Percentiles rank a stretch among this genome's conserved stretches.
Evolutionary conservation across 2,797 vertebrate genomes (phyloP).

Genomic region (Triplophysa bombifrons): DNA sequence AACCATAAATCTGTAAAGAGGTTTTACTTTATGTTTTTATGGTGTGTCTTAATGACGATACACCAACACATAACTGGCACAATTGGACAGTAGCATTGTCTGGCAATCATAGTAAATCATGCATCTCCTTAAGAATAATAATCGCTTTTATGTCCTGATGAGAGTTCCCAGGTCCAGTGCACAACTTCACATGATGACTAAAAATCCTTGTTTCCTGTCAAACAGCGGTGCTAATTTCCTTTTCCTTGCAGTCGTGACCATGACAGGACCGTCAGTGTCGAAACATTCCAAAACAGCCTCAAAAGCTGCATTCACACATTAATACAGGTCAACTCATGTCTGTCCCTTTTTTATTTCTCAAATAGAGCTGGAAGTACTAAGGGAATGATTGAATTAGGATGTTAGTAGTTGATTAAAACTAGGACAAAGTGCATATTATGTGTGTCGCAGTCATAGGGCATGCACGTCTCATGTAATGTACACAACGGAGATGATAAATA

Average conservation of each 20-base stretch:
- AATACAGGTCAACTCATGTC: not conserved
- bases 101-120: not conserved
- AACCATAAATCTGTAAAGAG: not conserved
- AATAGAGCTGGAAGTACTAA: not conserved
- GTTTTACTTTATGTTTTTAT: too few species aligned
- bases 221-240: constrained; percentile 58
- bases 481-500: not conserved
- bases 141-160: not conserved
- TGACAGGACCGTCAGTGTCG: not conserved
- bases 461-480: too few species aligned
- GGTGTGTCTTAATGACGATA: too few species aligned
- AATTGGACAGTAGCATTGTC: not conserved
- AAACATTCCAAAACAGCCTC: constrained; percentile 3
- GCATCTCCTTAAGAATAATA: constrained; percentile 17
- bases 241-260: constrained; percentile 18
- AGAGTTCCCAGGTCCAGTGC: constrained; percentile 1
- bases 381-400: not conserved
- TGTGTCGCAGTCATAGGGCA: not conserved
- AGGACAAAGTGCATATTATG: constrained; percentile 29
- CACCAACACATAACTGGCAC: not conserved
- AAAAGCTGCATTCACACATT: not conserved
- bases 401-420: constrained; percentile 28
- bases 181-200: constrained; percentile 37
- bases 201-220: constrained; percentile 58
- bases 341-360: not conserved